Evolutionary conservation across 92 coral and sea anemone genomes (phyloP).

Genomic region (Nematostella vectensis): DNA sequence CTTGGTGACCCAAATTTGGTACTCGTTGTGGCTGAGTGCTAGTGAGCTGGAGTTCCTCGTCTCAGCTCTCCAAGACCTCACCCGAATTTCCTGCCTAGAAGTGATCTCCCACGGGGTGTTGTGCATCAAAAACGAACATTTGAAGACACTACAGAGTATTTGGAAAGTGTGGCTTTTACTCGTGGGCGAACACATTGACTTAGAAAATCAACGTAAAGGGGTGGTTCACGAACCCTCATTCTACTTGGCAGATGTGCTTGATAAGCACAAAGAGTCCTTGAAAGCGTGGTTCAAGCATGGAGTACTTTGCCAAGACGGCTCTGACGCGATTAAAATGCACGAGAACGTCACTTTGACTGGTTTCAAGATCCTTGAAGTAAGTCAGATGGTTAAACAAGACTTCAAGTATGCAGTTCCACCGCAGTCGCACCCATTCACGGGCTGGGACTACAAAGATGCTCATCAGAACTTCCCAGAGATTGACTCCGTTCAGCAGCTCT

Average conservation of each 20-base stretch:
- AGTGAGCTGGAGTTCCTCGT: conserved; percentile 22
- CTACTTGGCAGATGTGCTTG: conserved; percentile 34
- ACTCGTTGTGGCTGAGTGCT: conserved; percentile 49
- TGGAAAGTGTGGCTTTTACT: conserved; percentile 61
- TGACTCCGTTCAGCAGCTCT: conserved; percentile 36
- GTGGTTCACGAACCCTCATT: conserved; percentile 7
- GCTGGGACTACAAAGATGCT: conserved; percentile 65
- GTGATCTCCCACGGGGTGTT: conserved; percentile 42
- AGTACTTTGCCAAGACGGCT: conserved; percentile 22
- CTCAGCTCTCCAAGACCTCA: conserved; percentile 30
- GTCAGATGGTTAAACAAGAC: neutral
- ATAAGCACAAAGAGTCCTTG: conserved; percentile 40
- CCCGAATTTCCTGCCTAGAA: conserved; percentile 21
- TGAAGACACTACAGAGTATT: conserved; percentile 21
- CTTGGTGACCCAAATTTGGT: conserved; percentile 73
- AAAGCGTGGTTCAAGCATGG: conserved; percentile 57
- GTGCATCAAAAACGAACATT: conserved; percentile 25
- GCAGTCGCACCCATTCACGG: conserved; percentile 15
- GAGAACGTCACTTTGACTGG: conserved; percentile 70
- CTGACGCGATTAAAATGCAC: conserved; percentile 7
- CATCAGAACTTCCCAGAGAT: conserved; percentile 12
- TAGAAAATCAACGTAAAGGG: conserved; percentile 23
- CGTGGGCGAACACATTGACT: conserved; percentile 6
- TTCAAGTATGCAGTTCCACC: neutral
- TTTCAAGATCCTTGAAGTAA: neutral